phyloP scores from a whole-genome alignment of 1,140 invertebrate species.

The Solen grandis region DNA sequence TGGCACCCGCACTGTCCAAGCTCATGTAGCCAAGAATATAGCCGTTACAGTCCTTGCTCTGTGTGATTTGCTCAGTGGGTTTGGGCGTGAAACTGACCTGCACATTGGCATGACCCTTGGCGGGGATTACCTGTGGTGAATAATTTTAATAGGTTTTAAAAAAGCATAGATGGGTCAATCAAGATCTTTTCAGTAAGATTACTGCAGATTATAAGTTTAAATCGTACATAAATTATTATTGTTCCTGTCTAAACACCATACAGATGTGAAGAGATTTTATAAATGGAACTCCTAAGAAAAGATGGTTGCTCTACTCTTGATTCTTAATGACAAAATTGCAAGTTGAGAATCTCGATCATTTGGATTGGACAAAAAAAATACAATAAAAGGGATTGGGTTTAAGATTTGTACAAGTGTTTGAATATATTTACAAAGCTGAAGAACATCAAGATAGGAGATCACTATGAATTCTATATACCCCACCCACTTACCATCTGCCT shows the following conservation, averaged over 20 bases:
- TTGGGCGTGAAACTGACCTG: slow-evolving; percentile 72
- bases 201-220: not conserved
- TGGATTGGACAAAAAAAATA: no score
- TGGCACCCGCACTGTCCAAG: slow-evolving; percentile 67
- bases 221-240: not conserved
- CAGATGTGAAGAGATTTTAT: no score
- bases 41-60: slow-evolving; percentile 69
- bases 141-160: slow-evolving; percentile 12
- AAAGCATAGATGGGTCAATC: not conserved
- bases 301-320: no score
- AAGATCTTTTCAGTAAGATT: not conserved
- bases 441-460: no score
- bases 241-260: no score
- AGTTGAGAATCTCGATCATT: no score
- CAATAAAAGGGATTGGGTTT: no score
- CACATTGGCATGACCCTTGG: slow-evolving; percentile 62
- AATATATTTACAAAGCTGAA: no score
- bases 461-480: no score
- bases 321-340: no score
- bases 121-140: slow-evolving; percentile 76
- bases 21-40: slow-evolving; percentile 74
- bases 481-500: slow-evolving; percentile 72
- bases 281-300: no score
- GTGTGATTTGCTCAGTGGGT: slow-evolving; percentile 61
- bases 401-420: no score